These are phyloP conservation scores for Yponomeuta sedellus DNA, from an alignment of 2,888 invertebrate genomes.

Conservation along the genomic window DNA sequence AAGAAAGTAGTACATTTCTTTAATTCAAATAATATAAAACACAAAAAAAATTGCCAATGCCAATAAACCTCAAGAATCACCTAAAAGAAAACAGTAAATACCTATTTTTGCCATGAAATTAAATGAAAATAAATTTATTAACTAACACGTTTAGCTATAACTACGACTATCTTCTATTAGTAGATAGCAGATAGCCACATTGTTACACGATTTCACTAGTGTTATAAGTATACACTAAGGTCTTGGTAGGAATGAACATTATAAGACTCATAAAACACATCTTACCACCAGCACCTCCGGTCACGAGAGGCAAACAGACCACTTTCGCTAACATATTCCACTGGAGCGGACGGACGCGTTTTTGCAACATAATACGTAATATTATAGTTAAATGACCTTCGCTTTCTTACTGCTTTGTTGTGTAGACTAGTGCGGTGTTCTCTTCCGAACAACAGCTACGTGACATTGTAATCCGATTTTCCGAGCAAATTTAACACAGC, in stretches of 20 bases:
- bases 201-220: background rate
- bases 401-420: slow-evolving; percentile 3
- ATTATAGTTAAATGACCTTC: slow-evolving; percentile 10
- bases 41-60: no score
- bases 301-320: slow-evolving; percentile 13
- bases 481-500: no score
- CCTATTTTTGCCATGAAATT: no score
- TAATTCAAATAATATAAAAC: no score
- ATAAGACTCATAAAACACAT: background rate
- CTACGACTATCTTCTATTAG: no score
- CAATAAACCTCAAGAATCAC: no score
- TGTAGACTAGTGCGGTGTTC: background rate
- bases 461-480: background rate
- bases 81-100: no score
- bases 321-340: slow-evolving; percentile 29
- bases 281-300: background rate
- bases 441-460: background rate
- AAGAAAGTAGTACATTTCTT: no score
- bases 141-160: no score
- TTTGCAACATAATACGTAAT: slow-evolving; percentile 5
- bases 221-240: background rate
- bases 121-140: no score
- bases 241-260: no score
- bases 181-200: no score
- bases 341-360: slow-evolving; percentile 2